Base-by-base conservation (phyloP, 2,113 vertebrate genomes). In the Pimephales promelas region DNA sequence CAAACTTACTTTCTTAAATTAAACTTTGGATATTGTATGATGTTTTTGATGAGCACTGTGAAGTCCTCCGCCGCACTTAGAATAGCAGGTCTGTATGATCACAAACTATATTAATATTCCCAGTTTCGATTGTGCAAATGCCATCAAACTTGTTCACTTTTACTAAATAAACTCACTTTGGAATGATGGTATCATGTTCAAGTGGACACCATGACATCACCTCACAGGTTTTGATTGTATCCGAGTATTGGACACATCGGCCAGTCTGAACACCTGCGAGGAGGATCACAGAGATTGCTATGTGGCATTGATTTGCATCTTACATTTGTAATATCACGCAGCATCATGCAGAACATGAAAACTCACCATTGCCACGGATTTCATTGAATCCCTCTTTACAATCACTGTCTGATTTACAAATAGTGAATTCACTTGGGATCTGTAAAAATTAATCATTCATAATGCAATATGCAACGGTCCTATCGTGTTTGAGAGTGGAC, bases 1-100 rank as follows among this genome's bases (percentile, higher is more conserved):
- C 13, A 2, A 59, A 62, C 91, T 93, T 90, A 97, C 96, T 95
- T 97, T 90, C 88, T 94, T 90, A 96, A 96, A 81, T 93, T 94
- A 91, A 97, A 97, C 83, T 96, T 96, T 40, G 94, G 95, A 56
- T 95, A 97, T 92, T 92, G 94, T 87, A 97, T 95, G 88, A 91
- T 95, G 91, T 97, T 97, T 92, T 97, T 97, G 72, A 97, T 94
- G 43, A 97, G 90, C 52, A 97, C 90, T 1, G 96, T 97, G 83
- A 97, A 97, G 89, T 97, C 95, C 87, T 95, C 95, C 26, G 96
- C 95, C 83, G 82, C 93, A 83, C 84, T 85, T 62, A 97, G 89
- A 82, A 96, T 90, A 0, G 96, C 93, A 56, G 95, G 95, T 10
- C 96, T 97, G 86, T 90, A 90, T 79, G 59, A 85, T 3, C 49